Evolutionary conservation across 2,113 vertebrate genomes (phyloP).

Genomic region (Eulemur macaco): DNA sequence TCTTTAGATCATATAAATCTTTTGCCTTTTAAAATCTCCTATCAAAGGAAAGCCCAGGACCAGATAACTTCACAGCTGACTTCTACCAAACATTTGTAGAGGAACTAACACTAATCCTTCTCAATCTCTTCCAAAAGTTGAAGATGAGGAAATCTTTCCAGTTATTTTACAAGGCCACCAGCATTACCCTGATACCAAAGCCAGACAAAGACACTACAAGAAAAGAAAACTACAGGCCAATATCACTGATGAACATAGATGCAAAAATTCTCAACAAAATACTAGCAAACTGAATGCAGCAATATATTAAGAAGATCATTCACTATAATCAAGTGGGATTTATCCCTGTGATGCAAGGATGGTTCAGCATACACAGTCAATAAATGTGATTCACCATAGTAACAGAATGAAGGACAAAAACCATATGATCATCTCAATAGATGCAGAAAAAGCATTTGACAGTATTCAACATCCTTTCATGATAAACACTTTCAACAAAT

Average conservation of each 20-base stretch:
- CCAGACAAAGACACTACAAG: not conserved
- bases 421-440: not conserved
- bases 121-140: not conserved
- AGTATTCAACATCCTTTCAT: not conserved
- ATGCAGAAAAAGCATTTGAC: not conserved
- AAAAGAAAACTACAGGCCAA: not conserved
- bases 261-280: not conserved
- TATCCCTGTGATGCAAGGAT: not conserved
- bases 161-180: not conserved
- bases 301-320: not conserved
- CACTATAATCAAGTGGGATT: not conserved
- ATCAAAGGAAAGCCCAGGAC: not conserved
- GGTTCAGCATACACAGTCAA: not conserved
- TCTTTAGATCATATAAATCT: too few relatives aligned
- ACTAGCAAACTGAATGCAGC: not conserved
- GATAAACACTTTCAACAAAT: not conserved
- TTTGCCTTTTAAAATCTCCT: not conserved
- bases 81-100: not conserved
- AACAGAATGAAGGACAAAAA: not conserved
- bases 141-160: not conserved
- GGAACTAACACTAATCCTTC: not conserved
- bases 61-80: not conserved
- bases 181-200: not conserved
- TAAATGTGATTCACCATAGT: not conserved
- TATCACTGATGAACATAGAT: not conserved